phyloP scores from a whole-genome alignment of 2,113 vertebrate species.

The Varanus komodoensis region DNA sequence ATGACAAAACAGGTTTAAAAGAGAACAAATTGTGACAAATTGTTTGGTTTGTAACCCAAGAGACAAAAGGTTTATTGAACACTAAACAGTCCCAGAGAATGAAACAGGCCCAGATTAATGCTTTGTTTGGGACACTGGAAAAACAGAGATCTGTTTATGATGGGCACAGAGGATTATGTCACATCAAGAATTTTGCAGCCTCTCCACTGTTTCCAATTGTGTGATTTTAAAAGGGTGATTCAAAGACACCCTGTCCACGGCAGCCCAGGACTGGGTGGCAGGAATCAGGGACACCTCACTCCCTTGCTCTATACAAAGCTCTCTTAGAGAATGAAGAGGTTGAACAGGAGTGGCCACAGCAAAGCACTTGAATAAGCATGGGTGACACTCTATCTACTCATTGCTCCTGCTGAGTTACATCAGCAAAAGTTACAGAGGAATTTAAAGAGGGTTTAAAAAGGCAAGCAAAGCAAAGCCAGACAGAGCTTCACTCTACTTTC shows the following conservation, averaged over 20 bases:
- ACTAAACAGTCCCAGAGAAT: neutral
- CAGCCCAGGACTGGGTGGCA: neutral
- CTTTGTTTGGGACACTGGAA: neutral
- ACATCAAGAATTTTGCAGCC: neutral
- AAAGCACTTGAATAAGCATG: no score
- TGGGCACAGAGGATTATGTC: neutral
- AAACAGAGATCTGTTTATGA: neutral
- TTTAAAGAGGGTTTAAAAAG: neutral
- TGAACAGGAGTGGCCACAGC: neutral
- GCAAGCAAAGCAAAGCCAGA: neutral
- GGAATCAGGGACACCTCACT: neutral
- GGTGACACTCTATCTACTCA: neutral
- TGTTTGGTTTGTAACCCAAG: neutral
- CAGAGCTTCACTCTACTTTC: neutral
- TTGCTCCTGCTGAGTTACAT: neutral
- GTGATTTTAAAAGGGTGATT: neutral
- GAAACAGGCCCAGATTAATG: neutral
- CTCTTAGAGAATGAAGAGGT: neutral
- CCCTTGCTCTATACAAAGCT: neutral
- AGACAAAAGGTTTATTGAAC: neutral
- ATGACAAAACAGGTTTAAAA: conserved; percentile 13
- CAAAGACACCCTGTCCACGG: neutral
- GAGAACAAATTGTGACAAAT: neutral
- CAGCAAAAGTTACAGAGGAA: neutral
- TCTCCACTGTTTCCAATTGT: neutral